phyloP scores from a whole-genome alignment of 2,888 invertebrate species.

The Tachina grossa region DNA sequence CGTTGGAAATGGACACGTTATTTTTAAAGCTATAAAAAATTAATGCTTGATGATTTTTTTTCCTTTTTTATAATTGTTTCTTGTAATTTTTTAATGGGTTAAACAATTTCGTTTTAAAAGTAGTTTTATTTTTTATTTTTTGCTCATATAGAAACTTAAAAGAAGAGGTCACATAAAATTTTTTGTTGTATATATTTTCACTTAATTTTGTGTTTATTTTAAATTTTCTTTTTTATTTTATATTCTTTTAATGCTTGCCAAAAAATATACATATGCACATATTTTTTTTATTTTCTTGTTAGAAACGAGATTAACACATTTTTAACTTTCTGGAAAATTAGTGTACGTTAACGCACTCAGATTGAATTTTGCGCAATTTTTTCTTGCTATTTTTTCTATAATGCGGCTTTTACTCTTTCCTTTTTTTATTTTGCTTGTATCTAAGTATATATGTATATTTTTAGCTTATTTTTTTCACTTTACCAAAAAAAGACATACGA shows the following conservation, averaged over 20 bases:
- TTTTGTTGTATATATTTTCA: conserved; percentile 19
- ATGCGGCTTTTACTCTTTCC: conserved; percentile 12
- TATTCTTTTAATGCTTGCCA: conserved; percentile 54
- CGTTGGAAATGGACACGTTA: conserved; percentile 76
- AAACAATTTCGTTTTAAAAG: conserved; percentile 43
- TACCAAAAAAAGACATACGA: no score
- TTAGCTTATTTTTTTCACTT: not conserved
- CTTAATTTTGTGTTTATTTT: conserved; percentile 41
- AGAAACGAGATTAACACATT: conserved; percentile 41
- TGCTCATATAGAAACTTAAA: conserved; percentile 49
- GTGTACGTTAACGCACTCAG: conserved; percentile 20
- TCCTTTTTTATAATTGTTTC: conserved; percentile 17
- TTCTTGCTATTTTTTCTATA: not conserved
- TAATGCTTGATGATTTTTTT: conserved; percentile 28
- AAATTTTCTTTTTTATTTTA: conserved; percentile 30
- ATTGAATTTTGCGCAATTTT: conserved; percentile 43
- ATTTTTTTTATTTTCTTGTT: conserved; percentile 30
- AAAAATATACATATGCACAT: not conserved
- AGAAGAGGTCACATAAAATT: conserved; percentile 35
- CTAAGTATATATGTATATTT: not conserved
- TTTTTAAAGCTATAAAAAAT: conserved; percentile 72
- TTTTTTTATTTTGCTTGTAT: conserved; percentile 1
- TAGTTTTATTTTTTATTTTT: conserved; percentile 33
- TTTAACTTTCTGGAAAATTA: conserved; percentile 49
- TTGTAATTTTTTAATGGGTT: conserved; percentile 23